Percentiles rank a stretch among this genome's conserved stretches.
These are phyloP conservation scores for Plecotus auritus DNA, from an alignment of 2,113 vertebrate genomes.

Conservation along the genomic window DNA sequence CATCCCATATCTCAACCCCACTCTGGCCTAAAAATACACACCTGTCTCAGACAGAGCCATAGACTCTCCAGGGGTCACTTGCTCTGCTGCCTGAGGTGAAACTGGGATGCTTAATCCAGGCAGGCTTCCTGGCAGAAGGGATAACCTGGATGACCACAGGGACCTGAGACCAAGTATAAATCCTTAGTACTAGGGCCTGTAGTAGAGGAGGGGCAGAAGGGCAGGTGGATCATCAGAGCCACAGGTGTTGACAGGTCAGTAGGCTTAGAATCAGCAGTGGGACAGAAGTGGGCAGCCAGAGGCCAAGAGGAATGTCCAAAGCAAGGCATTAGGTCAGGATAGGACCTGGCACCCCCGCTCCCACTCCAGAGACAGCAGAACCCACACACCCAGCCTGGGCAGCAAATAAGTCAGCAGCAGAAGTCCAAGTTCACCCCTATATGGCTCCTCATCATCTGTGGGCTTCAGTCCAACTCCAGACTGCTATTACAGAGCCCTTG, in stretches of 20 bases:
- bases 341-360: neutral
- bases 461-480: neutral
- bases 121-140: neutral
- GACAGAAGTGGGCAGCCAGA: neutral
- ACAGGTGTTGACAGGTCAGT: neutral
- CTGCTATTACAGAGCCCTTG: neutral
- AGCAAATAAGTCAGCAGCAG: neutral
- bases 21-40: neutral
- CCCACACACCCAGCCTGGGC: neutral
- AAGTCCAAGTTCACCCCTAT: neutral
- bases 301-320: neutral
- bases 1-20: neutral
- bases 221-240: neutral
- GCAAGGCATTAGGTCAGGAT: slow-evolving; percentile 1
- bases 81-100: neutral
- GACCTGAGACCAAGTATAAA: neutral
- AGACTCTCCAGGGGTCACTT: neutral
- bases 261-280: neutral
- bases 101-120: neutral
- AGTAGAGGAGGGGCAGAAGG: neutral
- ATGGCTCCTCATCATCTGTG: neutral
- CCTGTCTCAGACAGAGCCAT: neutral
- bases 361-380: neutral
- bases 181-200: neutral
- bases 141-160: neutral